phyloP scores from a whole-genome alignment of 2,888 invertebrate species.

The Capitulum mitella region DNA sequence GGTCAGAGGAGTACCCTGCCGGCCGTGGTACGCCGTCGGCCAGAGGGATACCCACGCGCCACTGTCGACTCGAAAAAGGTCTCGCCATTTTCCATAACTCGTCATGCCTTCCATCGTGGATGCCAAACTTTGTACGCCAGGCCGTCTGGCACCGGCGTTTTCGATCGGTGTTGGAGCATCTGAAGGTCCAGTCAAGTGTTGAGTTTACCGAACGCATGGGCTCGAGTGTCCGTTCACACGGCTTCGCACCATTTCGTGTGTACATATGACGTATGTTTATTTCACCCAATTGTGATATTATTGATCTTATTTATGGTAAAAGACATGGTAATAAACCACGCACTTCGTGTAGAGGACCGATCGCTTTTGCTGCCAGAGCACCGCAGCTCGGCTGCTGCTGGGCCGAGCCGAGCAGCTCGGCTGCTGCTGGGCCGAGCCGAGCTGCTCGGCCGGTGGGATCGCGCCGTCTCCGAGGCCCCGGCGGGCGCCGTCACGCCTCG shows the following conservation, averaged over 20 bases:
- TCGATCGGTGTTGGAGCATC: neutral
- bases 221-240: neutral
- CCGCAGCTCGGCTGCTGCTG: too few species aligned
- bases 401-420: too few species aligned
- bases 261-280: constrained; percentile 17
- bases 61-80: neutral
- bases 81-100: neutral
- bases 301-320: constrained; percentile 23
- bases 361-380: too few species aligned
- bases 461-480: too few species aligned
- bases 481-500: too few species aligned
- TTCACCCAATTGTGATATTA: constrained; percentile 22
- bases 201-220: neutral
- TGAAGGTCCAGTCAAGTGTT: neutral
- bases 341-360: too few species aligned
- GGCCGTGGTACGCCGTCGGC: too few species aligned
- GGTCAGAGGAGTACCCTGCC: too few species aligned
- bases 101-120: neutral
- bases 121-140: constrained; percentile 8
- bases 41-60: too few species aligned
- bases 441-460: too few species aligned
- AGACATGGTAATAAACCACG: constrained; percentile 13
- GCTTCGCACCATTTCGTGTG: neutral
- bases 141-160: neutral
- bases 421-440: too few species aligned